Evolutionary conservation across 2,113 vertebrate species (phyloP), one percentile per base, ranked within the genome.

Genomic region (Aix galericulata): DNA sequence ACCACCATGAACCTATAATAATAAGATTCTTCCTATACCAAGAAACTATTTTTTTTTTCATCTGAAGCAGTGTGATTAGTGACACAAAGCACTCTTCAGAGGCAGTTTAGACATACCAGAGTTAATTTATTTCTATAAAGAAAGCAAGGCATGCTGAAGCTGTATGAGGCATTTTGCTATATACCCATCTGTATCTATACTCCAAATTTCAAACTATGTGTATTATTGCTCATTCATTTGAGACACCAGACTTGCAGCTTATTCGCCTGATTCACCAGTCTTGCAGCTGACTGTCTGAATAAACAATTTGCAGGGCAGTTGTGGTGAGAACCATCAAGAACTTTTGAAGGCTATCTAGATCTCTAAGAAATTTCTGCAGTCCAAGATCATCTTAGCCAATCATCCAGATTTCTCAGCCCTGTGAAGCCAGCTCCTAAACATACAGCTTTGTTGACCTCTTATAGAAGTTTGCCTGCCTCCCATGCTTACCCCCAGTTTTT

Each of bases 121-220:
- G 8, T 68, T 60, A 63, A 3, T 6, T 81, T 79, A 17, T 32
- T 91, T 89, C 38, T 26, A 5, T 27, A 69, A 68, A 44, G 32
- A 91, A 82, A 48, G 17, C 3, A 56, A 74, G 20, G 5, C 11
- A 55, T 66, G 25, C 12, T 81, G 73, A 69, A 81, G 32, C 7
- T 86, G 1, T 63, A 17, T n/a, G 31, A 69, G 10, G 20, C 21
- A 25, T 17, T 74, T 86, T 1, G 1, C 81, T 86, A 86, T 29
- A 32, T 46, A 1, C 31, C 5, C 5, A 22, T 7, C 38, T 64
- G 53, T 80, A 58, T n/a, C 40, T 38, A 38, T 0, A 0, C 32
- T 86, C 42, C 72, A 13, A 12, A 8, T 11, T 77, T 59, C 29
- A 50, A 68, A 68, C 13, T 27, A 20, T 7, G 46, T 82, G 25